phyloP scores from a whole-genome alignment of 2,113 vertebrate genomes.

The Megaceryle maxima region DNA sequence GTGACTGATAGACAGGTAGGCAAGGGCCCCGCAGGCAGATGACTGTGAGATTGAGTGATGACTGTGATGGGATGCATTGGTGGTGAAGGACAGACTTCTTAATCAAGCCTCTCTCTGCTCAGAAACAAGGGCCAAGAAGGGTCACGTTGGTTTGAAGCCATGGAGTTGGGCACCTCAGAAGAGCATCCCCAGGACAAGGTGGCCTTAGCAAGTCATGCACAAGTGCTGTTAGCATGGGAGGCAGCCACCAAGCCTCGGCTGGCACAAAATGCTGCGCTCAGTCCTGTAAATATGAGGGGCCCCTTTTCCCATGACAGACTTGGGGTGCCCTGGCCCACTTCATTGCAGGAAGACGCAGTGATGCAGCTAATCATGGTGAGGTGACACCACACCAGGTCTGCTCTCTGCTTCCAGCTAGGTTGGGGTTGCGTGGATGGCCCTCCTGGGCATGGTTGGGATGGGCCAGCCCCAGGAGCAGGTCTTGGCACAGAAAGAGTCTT shows the following conservation, averaged over 20 bases:
- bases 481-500: not conserved
- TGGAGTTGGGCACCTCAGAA: not conserved
- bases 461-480: not conserved
- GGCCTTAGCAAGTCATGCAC: fast-evolving
- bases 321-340: fast-evolving
- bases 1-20: not conserved
- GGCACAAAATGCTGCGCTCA: not conserved
- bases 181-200: not conserved
- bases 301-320: not conserved
- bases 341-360: not conserved
- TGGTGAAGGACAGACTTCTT: not conserved
- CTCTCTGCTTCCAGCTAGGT: not conserved
- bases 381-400: fast-evolving
- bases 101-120: not conserved
- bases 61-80: not conserved
- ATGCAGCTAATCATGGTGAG: not conserved
- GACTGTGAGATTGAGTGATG: not conserved
- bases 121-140: not conserved
- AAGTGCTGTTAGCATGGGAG: not conserved
- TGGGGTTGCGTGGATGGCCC: not conserved
- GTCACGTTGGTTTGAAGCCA: not conserved
- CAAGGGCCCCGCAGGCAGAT: not conserved
- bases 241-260: not conserved
- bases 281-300: fast-evolving
- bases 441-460: not conserved